Conservation (phyloP, 1,140 invertebrate genomes). For the Tachypleus tridentatus region DNA sequence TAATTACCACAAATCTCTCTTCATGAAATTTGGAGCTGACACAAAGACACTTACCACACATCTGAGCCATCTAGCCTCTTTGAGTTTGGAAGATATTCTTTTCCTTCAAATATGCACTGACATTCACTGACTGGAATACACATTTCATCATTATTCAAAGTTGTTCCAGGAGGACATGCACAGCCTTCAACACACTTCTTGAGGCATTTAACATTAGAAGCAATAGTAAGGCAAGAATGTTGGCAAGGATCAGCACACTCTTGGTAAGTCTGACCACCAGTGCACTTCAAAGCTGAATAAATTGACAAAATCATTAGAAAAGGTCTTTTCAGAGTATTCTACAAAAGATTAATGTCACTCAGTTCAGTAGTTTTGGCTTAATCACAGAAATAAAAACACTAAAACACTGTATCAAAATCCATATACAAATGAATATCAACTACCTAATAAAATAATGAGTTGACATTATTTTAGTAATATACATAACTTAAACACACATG, state of each 20-base stretch:
- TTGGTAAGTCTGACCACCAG: constrained; percentile 61
- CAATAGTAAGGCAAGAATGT: constrained; percentile 48
- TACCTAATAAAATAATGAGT: no score
- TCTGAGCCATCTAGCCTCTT: constrained; percentile 38
- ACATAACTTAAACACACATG: no score
- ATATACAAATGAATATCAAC: no score
- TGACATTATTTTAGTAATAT: no score
- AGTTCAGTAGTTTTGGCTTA: no score
- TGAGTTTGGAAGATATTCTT: constrained; percentile 57
- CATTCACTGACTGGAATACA: constrained; percentile 65
- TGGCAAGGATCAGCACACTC: constrained; percentile 61
- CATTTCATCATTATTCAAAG: constrained; percentile 51
- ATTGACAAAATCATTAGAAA: no score
- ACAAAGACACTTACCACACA: constrained; percentile 44
- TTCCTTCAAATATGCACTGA: constrained; percentile 55
- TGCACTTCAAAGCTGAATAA: constrained; percentile 51
- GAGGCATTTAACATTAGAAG: constrained; percentile 36
- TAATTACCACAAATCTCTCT: not conserved
- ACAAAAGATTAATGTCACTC: no score
- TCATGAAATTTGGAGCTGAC: not conserved
- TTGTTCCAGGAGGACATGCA: constrained; percentile 62
- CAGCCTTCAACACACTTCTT: constrained; percentile 71
- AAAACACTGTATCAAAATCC: no score
- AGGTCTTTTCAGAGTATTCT: no score
- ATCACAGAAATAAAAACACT: no score